Base-by-base conservation (phyloP, 1,140 invertebrate genomes). In the Tetraneura akinire region DNA sequence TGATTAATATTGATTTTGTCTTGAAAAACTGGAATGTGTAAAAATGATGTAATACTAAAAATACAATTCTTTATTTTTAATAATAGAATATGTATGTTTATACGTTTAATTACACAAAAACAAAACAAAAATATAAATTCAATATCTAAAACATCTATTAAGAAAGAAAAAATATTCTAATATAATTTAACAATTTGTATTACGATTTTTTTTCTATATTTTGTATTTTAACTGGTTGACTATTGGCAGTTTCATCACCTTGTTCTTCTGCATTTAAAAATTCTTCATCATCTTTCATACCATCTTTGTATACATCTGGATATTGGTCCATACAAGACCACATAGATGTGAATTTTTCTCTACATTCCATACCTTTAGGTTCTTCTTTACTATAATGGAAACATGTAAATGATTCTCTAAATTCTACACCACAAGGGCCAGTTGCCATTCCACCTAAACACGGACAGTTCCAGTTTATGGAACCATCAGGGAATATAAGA, bases 401-500 rank as follows among this genome's bases (percentile, higher is more conserved):
- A 87, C 96, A 99, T 23, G 93, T 92, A 85, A 98, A 97, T 0
- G 96, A 96, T 82, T 96, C 93, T 73, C 96, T 87, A 86, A 98
- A 98, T 85, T 96, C 91, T 16, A 93, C 87, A 0, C 95, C 96
- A 86, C 97, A 99, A 0, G 97, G 96, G 3, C 96, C 96, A 6
- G 94, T 95, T 8, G 96, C 94, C 93, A 97, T 96, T 18, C 95
- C 95, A 37, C 96, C 96, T 23, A 98, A 88, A 86, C 97, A 98
- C 0, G 96, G 97, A 84, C 97, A 99, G 84, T 93, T 92, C 96
- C 96, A 98, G 86, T 98, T 98, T 80, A 98, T 97, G 66, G 93
- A 91, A 9, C 97, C 96, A 87, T 94, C 93, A 2, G 92, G 88
- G 45, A 94, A 87, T 80, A 98, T 91, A 1, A 97, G 86, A 42